Percentiles rank a stretch among this genome's conserved stretches.
Conservation (phyloP, 1,140 invertebrate genomes). For the Lethrus apterus region DNA sequence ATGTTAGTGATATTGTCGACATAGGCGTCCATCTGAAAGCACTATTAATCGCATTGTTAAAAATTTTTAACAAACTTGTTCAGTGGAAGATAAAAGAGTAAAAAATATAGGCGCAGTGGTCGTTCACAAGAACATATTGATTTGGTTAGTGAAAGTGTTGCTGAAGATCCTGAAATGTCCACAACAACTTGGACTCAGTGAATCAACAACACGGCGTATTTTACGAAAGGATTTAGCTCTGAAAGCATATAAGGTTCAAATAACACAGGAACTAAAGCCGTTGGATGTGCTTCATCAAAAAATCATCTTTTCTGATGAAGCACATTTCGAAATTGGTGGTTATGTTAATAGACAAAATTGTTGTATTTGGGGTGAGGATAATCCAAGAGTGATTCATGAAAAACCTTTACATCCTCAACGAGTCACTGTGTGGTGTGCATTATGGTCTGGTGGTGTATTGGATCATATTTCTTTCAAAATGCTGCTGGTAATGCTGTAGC, state of each 20-base stretch:
- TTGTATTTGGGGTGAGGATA: conserved; percentile 30
- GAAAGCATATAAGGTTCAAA: conserved; percentile 5
- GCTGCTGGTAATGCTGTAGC: conserved; percentile 25
- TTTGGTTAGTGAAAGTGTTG: too few relatives aligned
- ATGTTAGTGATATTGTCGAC: too few relatives aligned
- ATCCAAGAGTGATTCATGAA: conserved; percentile 32
- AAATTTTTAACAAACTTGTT: too few relatives aligned
- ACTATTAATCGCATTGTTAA: too few relatives aligned
- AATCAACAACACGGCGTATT: conserved; percentile 8
- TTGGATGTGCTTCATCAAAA: neutral
- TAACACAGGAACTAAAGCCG: conserved; percentile 10
- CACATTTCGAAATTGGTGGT: conserved; percentile 36
- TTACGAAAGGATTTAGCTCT: conserved; percentile 2
- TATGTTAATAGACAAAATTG: conserved; percentile 40
- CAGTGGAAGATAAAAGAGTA: too few relatives aligned
- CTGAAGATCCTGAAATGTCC: too few relatives aligned
- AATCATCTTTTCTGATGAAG: conserved; percentile 34
- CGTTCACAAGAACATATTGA: too few relatives aligned
- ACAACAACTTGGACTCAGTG: conserved; percentile 1
- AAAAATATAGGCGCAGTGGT: too few relatives aligned
- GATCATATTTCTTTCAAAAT: conserved; percentile 36
- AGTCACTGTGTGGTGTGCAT: too few relatives aligned
- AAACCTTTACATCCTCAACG: conserved; percentile 35
- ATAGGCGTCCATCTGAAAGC: too few relatives aligned
- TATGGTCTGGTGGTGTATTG: conserved; percentile 32